Conservation (phyloP, 2,113 vertebrate genomes). For the Protobothrops mucrosquamatus region DNA sequence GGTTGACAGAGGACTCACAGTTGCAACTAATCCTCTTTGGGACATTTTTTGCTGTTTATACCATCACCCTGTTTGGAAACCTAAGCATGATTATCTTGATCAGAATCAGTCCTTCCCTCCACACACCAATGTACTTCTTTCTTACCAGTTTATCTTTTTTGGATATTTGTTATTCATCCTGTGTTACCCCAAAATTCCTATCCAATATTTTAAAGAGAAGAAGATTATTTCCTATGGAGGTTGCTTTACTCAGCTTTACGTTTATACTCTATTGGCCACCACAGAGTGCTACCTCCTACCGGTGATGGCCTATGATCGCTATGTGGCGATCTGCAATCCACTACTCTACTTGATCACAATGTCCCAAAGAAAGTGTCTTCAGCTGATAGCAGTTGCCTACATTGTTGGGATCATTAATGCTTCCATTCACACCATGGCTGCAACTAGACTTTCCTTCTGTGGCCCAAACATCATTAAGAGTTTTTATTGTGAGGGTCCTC, state of each 20-base stretch:
- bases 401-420: neutral
- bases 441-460: constrained; percentile 19
- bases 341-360: constrained; percentile 14
- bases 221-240: constrained; percentile 18
- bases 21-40: neutral
- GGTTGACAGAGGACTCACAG: neutral
- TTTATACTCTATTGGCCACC: constrained; percentile 13
- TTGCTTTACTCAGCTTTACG: constrained; percentile 22
- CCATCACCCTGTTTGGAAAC: neutral
- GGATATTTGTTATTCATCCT: constrained; percentile 16
- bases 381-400: constrained; percentile 1
- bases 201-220: neutral
- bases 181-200: constrained; percentile 17
- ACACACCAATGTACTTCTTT: constrained; percentile 2
- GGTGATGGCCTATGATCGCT: constrained; percentile 13
- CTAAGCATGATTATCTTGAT: constrained; percentile 1
- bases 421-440: constrained; percentile 5
- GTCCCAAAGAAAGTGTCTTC: neutral
- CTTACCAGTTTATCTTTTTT: neutral
- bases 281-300: constrained; percentile 21
- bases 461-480: neutral
- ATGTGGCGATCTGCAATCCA: neutral
- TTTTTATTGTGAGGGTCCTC: constrained; percentile 15
- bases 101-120: neutral
- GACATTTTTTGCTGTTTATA: neutral